phyloP scores from a whole-genome alignment of 2,797 vertebrate genomes.

The Hylomyscus alleni region DNA sequence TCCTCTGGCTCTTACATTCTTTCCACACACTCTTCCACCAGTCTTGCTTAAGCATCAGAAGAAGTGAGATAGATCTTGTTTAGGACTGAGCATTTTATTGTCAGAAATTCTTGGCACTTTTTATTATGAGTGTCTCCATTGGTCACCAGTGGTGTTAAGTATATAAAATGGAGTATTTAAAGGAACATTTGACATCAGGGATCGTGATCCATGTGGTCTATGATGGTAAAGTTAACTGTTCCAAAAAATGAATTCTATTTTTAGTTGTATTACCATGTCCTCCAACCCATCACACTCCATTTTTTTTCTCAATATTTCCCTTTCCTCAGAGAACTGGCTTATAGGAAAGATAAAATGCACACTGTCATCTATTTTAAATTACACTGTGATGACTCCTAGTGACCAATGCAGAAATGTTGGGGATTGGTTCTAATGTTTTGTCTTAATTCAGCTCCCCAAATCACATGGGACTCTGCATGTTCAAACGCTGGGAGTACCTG shows the following conservation, averaged over 20 bases:
- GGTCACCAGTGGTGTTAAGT: not conserved
- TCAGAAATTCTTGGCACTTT: not conserved
- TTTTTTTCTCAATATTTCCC: not conserved
- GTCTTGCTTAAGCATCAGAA: not conserved
- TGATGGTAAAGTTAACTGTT: not conserved
- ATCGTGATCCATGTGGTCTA: not conserved
- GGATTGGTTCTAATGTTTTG: not conserved
- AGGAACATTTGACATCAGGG: not conserved
- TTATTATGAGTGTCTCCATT: not conserved
- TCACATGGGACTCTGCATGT: not conserved
- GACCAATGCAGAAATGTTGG: not conserved
- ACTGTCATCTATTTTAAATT: not conserved
- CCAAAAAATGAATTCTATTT: not conserved
- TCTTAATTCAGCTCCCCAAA: not conserved
- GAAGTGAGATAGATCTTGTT: not conserved
- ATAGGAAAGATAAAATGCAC: not conserved
- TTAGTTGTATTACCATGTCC: not conserved
- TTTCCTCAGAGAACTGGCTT: not conserved
- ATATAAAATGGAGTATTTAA: not conserved
- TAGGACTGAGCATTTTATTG: too few relatives aligned
- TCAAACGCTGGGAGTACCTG: not conserved
- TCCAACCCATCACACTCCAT: not conserved
- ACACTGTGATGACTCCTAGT: not conserved
- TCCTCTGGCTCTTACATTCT: not conserved
- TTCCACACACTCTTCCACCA: not conserved